A percentile compares a stretch with the other conserved stretches of the same genome.
These are phyloP conservation scores for Peromyscus leucopus DNA, from an alignment of 2,113 vertebrate species.

Conservation along the genomic window DNA sequence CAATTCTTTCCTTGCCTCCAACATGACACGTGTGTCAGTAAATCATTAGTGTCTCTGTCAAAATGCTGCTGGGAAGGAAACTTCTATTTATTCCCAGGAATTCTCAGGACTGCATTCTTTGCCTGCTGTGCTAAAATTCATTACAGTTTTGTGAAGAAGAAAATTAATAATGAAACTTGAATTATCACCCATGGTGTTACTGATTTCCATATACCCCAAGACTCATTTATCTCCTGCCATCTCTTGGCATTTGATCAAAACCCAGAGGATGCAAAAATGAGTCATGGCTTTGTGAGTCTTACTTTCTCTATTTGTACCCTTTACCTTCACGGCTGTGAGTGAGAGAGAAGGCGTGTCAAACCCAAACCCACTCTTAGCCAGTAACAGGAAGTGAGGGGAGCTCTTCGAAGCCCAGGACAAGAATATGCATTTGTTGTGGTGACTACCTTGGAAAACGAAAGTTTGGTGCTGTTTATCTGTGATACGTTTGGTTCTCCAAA, in stretches of 20 bases:
- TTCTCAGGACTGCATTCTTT: neutral
- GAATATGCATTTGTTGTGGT: conserved; percentile 71
- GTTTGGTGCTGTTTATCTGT: conserved; percentile 60
- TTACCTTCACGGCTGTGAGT: conserved; percentile 58
- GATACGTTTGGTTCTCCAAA: conserved; percentile 14
- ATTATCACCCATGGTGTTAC: conserved; percentile 58
- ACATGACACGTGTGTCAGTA: neutral
- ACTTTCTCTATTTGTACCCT: conserved; percentile 63
- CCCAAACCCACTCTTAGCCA: conserved; percentile 62
- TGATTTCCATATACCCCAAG: conserved; percentile 69
- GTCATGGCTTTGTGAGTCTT: conserved; percentile 70
- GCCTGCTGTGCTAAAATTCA: conserved; percentile 29
- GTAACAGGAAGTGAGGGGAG: conserved; percentile 66
- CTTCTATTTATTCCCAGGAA: conserved; percentile 24
- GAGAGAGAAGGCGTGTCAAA: conserved; percentile 66
- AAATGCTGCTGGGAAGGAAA: neutral
- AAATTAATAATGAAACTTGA: conserved; percentile 77
- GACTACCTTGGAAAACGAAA: conserved; percentile 76
- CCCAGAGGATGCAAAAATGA: conserved; percentile 76
- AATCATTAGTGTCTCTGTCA: neutral
- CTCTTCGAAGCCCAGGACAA: conserved; percentile 58
- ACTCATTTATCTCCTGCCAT: conserved; percentile 78
- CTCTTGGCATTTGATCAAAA: conserved; percentile 80
- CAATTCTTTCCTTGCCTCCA: neutral
- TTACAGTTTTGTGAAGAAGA: conserved; percentile 68